A percentile compares a stretch with the other conserved stretches of the same genome.
Evolutionary conservation across 2,797 vertebrate genomes (phyloP).

Genomic region (Periparus ater): DNA sequence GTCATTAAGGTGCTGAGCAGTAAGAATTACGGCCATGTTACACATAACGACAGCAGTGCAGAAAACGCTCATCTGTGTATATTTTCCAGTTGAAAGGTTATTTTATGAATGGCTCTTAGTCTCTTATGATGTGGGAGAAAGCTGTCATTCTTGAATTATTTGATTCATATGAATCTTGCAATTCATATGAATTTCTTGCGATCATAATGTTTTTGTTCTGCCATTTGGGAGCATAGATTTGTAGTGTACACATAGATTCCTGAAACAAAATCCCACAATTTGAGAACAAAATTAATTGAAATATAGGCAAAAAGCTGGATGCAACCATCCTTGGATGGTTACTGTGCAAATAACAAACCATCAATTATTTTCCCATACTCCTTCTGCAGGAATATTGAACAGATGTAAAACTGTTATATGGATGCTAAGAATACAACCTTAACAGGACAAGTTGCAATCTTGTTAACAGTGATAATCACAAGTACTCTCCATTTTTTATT

Average conservation of each 20-base stretch:
- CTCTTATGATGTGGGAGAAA: not conserved
- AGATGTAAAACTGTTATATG: not conserved
- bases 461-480: not conserved
- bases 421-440: not conserved
- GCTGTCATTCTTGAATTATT: not conserved
- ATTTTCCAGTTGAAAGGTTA: not conserved
- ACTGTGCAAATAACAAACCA: not conserved
- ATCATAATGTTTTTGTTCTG: not conserved
- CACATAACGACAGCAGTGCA: not conserved
- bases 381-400: not conserved
- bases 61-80: not conserved
- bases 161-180: not conserved
- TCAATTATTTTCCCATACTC: not conserved
- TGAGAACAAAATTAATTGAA: not conserved
- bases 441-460: not conserved
- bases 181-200: not conserved
- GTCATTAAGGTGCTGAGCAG: not conserved
- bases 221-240: not conserved
- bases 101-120: conserved; percentile 34
- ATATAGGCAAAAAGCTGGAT: not conserved
- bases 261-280: not conserved
- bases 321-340: not conserved
- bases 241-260: not conserved
- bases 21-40: not conserved
- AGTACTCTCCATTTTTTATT: not conserved